Evolutionary conservation across 2,888 invertebrate species (phyloP), one percentile per base, ranked within the genome.

Genomic region (Melinaea marsaeus): DNA sequence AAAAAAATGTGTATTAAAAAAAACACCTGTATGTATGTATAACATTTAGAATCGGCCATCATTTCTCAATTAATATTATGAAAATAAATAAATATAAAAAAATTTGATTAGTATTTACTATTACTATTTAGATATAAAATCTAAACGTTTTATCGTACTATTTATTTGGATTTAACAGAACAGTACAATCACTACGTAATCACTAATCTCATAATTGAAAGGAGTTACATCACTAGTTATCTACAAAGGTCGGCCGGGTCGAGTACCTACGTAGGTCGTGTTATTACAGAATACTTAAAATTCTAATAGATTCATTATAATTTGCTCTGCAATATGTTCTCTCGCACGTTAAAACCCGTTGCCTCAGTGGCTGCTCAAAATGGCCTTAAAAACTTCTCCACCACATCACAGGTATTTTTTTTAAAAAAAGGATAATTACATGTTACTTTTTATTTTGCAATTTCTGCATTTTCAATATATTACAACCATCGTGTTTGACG

Each of bases 361-460:
- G 87, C 84, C 62, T 69, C 80, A 57, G 81, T 85, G 63, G 87
- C 79, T 60, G 76, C 85, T 68, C 89, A 92, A 80, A 92, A 92
- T 86, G 92, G 92, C 69, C 85, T 88, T 70, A 93, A 93, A 78
- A 92, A 86, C 76, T 92, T 93, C 78, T 92, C 93, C 74, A 92
- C 93, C 66, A 85, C 89, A 71, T 84, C 91, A 68, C 92, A 92
- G 91, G 93, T 93, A 84, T 71, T 54, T 63, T 59, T 51, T 42
- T 42, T 46, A 58, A 9, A 13, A 61, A 54, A 32, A 55, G 2
- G 22, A 22, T 22, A 22, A 32, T 64, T 51, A 7, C 51, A 11
- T 32, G 42, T 42, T 42, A 2, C 9, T 9, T 9, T 9, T 9
- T 42, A 42, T 42, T 9, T 42, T 42, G 22, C 7, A 2, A 9